Percentiles rank a stretch among this genome's conserved stretches.
phyloP scores from a whole-genome alignment of 2,888 invertebrate genomes.

The Esperia sulphurella region DNA sequence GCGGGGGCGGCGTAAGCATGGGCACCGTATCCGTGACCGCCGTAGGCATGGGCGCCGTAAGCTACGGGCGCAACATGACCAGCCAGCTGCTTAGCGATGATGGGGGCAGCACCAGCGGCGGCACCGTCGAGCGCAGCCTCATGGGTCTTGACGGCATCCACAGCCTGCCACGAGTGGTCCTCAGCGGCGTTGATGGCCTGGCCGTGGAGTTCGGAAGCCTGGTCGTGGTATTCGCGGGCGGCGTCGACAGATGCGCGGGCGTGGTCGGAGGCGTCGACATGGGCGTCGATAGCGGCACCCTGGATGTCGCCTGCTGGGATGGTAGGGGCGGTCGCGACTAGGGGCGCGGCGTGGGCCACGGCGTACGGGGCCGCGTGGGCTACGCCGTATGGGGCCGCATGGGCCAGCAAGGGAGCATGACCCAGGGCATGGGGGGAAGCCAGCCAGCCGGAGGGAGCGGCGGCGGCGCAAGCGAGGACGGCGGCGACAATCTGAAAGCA shows the following conservation, averaged over 20 bases:
- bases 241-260: slow-evolving; percentile 67
- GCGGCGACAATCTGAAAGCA: slow-evolving; percentile 77
- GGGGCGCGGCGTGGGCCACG: slow-evolving; percentile 38
- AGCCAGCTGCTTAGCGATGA: slow-evolving; percentile 64
- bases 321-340: slow-evolving; percentile 42
- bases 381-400: slow-evolving; percentile 26
- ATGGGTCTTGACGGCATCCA: slow-evolving; percentile 66
- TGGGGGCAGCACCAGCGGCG: slow-evolving; percentile 67
- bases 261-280: slow-evolving; percentile 67
- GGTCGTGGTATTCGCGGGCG: slow-evolving; percentile 66
- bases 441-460: slow-evolving; percentile 20
- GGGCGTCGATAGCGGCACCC: slow-evolving; percentile 49
- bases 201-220: slow-evolving; percentile 65
- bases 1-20: slow-evolving; percentile 21
- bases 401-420: slow-evolving; percentile 11
- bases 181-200: slow-evolving; percentile 70
- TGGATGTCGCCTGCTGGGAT: slow-evolving; percentile 30
- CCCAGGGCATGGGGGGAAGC: slow-evolving; percentile 20
- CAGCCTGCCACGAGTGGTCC: slow-evolving; percentile 70
- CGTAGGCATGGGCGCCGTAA: slow-evolving; percentile 25
- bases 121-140: slow-evolving; percentile 68
- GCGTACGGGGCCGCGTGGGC: slow-evolving; percentile 40
- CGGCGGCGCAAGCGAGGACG: slow-evolving; percentile 44
- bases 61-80: slow-evolving; percentile 41
- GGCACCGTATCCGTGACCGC: slow-evolving; percentile 20